These are phyloP conservation scores for Anas platyrhynchos DNA, from an alignment of 2,113 vertebrate genomes.

Conservation along the genomic window DNA sequence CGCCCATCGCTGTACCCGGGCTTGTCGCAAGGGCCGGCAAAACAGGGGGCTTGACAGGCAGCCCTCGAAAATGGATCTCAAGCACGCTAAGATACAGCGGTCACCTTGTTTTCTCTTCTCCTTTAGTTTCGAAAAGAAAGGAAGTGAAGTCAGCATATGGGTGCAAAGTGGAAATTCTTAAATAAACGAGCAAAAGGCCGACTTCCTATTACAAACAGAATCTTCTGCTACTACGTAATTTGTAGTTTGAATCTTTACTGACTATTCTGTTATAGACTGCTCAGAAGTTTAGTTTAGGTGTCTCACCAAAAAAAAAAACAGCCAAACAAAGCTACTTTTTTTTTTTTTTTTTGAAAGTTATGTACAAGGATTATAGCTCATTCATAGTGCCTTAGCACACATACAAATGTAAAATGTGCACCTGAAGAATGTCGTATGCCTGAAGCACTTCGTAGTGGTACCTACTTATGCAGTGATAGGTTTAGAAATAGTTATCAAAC, in stretches of 20 bases:
- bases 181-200: background rate
- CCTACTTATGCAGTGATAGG: background rate
- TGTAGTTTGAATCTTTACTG: background rate
- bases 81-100: accelerated
- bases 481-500: background rate
- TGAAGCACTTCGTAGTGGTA: background rate
- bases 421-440: background rate
- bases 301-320: too few relatives aligned
- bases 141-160: background rate
- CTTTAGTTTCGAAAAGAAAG: background rate
- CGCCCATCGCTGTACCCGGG: too few relatives aligned
- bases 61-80: background rate
- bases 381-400: background rate
- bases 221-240: background rate
- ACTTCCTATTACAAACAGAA: background rate
- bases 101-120: accelerated
- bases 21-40: too few relatives aligned
- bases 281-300: background rate
- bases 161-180: background rate
- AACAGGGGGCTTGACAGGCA: background rate
- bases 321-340: too few relatives aligned
- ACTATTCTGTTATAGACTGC: background rate
- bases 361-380: background rate
- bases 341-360: background rate
- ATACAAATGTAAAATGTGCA: background rate